Percentiles rank a stretch among this genome's conserved stretches.
These are phyloP conservation scores for Vipera latastei DNA, from an alignment of 2,797 vertebrate genomes.

Conservation along the genomic window DNA sequence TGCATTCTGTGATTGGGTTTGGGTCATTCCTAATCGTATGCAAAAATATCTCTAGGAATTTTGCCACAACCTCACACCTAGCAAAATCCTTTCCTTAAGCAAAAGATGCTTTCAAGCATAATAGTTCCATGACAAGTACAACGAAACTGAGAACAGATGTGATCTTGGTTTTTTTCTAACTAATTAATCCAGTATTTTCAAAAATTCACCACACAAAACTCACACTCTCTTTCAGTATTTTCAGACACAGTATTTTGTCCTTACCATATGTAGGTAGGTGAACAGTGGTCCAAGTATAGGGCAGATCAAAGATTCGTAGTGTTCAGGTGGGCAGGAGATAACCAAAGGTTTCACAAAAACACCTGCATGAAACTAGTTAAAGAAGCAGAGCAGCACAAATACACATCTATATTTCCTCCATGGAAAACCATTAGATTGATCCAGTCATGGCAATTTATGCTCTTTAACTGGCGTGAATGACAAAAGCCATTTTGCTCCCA, in stretches of 20 bases:
- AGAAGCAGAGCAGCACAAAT: constrained; percentile 55
- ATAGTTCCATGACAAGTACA: too few relatives aligned
- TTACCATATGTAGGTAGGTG: constrained; percentile 89
- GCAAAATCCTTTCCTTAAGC: not conserved
- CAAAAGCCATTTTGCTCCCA: not conserved
- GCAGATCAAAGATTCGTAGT: constrained; percentile 84
- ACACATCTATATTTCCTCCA: not conserved
- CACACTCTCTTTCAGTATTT: not conserved
- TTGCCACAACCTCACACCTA: not conserved
- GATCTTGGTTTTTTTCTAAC: not conserved
- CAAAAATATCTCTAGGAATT: not conserved
- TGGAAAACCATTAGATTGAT: not conserved
- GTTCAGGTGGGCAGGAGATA: constrained; percentile 87
- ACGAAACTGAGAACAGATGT: not conserved
- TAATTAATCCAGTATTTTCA: not conserved
- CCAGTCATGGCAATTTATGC: not conserved
- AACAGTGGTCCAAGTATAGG: constrained; percentile 91
- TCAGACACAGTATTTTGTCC: constrained; percentile 3
- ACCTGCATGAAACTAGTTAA: constrained; percentile 79
- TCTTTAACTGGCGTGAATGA: not conserved
- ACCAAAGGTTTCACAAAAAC: constrained; percentile 91
- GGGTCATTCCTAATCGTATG: not conserved
- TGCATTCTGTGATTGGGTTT: not conserved
- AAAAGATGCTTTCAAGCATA: not conserved
- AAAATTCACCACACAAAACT: not conserved